Base-by-base conservation (phyloP, 2,113 vertebrate species). In the Apus apus region DNA sequence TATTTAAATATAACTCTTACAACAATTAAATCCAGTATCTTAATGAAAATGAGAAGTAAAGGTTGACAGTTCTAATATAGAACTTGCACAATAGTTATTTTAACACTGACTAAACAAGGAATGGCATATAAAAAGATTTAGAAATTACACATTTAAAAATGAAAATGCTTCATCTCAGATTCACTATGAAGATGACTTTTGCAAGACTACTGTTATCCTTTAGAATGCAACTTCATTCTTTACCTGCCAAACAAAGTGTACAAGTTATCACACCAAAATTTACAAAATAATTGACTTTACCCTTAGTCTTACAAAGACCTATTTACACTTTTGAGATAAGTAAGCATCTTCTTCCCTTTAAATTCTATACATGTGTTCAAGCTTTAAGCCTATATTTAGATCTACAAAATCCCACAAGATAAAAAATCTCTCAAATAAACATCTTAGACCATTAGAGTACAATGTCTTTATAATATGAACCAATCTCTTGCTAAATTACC, bases 341-440 rank as follows among this genome's bases (percentile, higher is more conserved):
- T 56, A 94, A 96, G 64, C 53, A 84, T 36, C 54, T 75, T 89
- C 73, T 89, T 93, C 93, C 81, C 84, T 96, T 97, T 90, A 78
- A 82, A 94, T 93, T 91, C 91, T 98, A 95, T 95, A 98, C 79
- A 97, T 40, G 65, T 82, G 82, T 96, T 97, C 89, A 97, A 94
- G 90, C 84, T 96, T 96, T 89, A 92, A 94, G 94, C 89, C 60
- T 82, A 3, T 74, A 92, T 29, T 32, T 71, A 90, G 58, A 97
- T 92, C 80, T 96, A 96, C 54, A 97, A 97, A 96, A 97, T 94
- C 87, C 76, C 45, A 51, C 36, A 94, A 91, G 86, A 96, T 67
- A 95, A 77, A 81, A 89, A 93, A 51, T 92, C 66, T 96, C 65
- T 94, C 70, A 96, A 96, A 97, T 96, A 90, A 95, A 98, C 97